These are phyloP conservation scores for Drosophila pallidifrons DNA, from an alignment of 1,140 invertebrate genomes.

Conservation along the genomic window DNA sequence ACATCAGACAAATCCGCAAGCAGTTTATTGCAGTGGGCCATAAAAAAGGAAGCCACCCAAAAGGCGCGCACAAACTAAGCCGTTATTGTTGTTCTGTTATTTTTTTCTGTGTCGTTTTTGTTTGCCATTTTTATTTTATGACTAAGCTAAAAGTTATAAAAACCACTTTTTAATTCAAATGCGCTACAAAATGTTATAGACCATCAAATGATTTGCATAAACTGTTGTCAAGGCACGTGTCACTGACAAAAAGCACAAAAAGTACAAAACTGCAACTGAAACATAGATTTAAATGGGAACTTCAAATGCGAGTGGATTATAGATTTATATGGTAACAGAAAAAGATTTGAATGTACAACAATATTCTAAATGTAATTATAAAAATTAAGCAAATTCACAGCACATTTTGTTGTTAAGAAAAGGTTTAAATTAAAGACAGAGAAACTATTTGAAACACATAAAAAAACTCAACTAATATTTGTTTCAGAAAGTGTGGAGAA, in stretches of 20 bases:
- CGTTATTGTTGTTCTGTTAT: neutral
- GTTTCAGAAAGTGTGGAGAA: too few species aligned
- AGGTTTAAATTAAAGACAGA: too few species aligned
- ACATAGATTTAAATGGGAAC: too few species aligned
- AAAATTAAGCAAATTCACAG: too few species aligned
- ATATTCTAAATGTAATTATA: too few species aligned
- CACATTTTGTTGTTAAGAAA: too few species aligned
- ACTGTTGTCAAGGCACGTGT: slow-evolving; percentile 40
- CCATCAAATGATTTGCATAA: slow-evolving; percentile 56
- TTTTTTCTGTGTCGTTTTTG: neutral
- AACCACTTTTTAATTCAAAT: slow-evolving; percentile 54
- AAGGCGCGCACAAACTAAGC: slow-evolving; percentile 42
- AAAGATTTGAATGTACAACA: too few species aligned
- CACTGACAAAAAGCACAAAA: neutral
- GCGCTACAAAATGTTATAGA: slow-evolving; percentile 47
- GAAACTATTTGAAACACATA: too few species aligned
- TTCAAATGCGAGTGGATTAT: too few species aligned
- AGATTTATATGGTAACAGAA: too few species aligned
- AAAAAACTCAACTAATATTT: too few species aligned
- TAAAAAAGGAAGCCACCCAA: slow-evolving; percentile 31
- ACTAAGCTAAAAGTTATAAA: slow-evolving; percentile 37
- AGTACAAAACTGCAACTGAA: slow-evolving; percentile 6
- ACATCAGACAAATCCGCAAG: slow-evolving; percentile 36
- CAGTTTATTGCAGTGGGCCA: slow-evolving; percentile 50
- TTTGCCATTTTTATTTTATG: slow-evolving; percentile 33